Base-by-base conservation (phyloP, 2,113 vertebrate species). In the Brachionichthys hirsutus region DNA sequence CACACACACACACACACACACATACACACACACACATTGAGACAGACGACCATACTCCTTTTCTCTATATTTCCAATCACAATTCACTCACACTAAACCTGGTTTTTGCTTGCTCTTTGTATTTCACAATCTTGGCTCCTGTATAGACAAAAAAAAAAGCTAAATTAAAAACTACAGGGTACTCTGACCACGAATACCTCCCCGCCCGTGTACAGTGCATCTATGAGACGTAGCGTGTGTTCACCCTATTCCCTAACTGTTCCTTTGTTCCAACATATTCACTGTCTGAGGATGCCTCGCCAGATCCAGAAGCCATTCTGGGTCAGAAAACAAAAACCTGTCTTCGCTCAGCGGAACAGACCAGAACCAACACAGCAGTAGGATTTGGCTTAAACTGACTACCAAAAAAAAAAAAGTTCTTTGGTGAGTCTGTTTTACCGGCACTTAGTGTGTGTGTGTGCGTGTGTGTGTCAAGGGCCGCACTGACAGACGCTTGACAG, bases 271-370 rank as follows among this genome's bases (percentile, higher is more conserved):
- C 54, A 35, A 41, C 36, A 18, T 48, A 49, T 59, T 68, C 50
- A 22, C 45, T 59, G 44, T 69, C 47, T 75, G 69, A 70, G 63
- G 69, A 76, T 84, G 78, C 62, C 17, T 41, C 58, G 14, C 80
- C 55, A 74, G 38, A 59, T 58, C 44, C 56, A 9, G 10, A 1
- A 48, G 62, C 68, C 44, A 34, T 81, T 67, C 85, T 60, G 82
- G 18, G 78, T 70, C 74, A 64, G 14, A 49, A 59, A 76, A 80
- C 65, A 77, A 75, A 73, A 80, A 55, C 48, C 65, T 34, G 24
- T 59, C 67, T 68, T 77, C 56, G 46, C 67, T 77, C 65, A 60
- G 44, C 53, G 67, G 35, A 66, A 53, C 65, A 36, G 18, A 65
- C 36, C 61, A 48, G 47, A 48, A 62, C 49, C 70, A 77, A 34